Evolutionary conservation across 2,113 vertebrate genomes (phyloP).

Genomic region (Petrocephalus zakoni): DNA sequence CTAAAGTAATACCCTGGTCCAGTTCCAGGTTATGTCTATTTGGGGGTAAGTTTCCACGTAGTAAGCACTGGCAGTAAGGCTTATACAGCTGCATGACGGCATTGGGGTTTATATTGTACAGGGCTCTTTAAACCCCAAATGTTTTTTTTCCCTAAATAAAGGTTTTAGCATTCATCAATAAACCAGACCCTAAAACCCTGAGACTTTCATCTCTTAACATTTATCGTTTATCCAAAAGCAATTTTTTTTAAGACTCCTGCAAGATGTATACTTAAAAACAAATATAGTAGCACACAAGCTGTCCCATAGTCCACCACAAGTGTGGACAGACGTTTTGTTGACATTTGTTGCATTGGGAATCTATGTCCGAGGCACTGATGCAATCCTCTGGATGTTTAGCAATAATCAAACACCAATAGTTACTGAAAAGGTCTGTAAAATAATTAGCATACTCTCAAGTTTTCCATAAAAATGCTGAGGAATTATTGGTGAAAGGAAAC

Average conservation of each 20-base stretch:
- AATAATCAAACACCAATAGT: background rate
- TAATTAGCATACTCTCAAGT: background rate
- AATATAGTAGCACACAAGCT: background rate
- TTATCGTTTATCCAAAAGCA: background rate
- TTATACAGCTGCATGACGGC: slow-evolving; percentile 13
- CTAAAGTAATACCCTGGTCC: background rate
- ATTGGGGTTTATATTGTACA: background rate
- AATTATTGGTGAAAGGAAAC: background rate
- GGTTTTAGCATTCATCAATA: slow-evolving; percentile 1
- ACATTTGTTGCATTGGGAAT: background rate
- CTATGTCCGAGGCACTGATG: background rate
- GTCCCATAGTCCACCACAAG: background rate
- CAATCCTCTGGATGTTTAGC: background rate
- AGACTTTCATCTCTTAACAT: background rate
- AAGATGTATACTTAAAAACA: background rate
- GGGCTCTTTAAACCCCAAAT: background rate
- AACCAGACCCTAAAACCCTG: background rate
- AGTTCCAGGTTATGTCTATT: slow-evolving; percentile 37
- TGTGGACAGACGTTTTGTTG: background rate
- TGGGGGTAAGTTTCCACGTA: slow-evolving; percentile 51
- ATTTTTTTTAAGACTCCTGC: background rate
- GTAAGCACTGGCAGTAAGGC: slow-evolving; percentile 32
- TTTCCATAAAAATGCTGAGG: background rate
- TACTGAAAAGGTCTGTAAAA: background rate
- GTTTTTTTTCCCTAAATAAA: background rate